These are phyloP conservation scores for Hoplostethus mediterraneus DNA, from an alignment of 2,797 vertebrate species.

Conservation along the genomic window DNA sequence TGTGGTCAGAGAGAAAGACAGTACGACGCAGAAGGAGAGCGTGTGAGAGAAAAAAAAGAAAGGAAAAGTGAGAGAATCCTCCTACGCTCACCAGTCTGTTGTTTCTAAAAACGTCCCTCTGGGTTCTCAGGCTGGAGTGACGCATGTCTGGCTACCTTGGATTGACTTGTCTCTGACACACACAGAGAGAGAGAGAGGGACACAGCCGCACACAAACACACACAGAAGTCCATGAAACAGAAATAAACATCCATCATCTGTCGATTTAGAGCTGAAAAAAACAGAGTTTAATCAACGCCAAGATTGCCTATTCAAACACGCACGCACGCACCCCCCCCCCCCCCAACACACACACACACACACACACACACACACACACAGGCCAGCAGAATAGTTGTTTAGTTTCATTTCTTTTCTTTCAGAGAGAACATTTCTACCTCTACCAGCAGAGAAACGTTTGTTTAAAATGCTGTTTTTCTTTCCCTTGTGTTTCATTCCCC, in stretches of 20 bases:
- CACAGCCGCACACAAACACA: slow-evolving; percentile 1
- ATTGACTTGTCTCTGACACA: slow-evolving; percentile 43
- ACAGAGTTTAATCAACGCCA: slow-evolving; percentile 29
- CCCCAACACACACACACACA: not conserved
- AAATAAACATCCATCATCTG: slow-evolving; percentile 26
- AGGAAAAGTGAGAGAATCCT: slow-evolving; percentile 53
- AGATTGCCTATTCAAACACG: slow-evolving; percentile 5
- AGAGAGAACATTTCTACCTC: slow-evolving; percentile 15
- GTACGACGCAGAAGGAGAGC: slow-evolving; percentile 42
- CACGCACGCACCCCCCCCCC: not conserved
- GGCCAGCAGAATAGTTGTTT: not conserved
- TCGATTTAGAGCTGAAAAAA: slow-evolving; percentile 20
- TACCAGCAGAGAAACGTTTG: not conserved
- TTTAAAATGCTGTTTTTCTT: slow-evolving; percentile 33
- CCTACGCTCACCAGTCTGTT: slow-evolving; percentile 57
- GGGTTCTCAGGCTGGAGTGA: slow-evolving; percentile 53
- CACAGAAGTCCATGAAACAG: slow-evolving; percentile 15
- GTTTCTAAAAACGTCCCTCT: slow-evolving; percentile 59
- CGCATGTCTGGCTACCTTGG: slow-evolving; percentile 43
- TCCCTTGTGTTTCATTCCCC: slow-evolving; percentile 40
- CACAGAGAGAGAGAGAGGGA: not conserved
- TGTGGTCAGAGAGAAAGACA: slow-evolving; percentile 60
- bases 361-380: not conserved
- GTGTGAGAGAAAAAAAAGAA: slow-evolving; percentile 34
- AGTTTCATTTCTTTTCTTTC: slow-evolving; percentile 25